Evolutionary conservation across 2,888 invertebrate genomes (phyloP).

Genomic region (Lucinisca nassula): DNA sequence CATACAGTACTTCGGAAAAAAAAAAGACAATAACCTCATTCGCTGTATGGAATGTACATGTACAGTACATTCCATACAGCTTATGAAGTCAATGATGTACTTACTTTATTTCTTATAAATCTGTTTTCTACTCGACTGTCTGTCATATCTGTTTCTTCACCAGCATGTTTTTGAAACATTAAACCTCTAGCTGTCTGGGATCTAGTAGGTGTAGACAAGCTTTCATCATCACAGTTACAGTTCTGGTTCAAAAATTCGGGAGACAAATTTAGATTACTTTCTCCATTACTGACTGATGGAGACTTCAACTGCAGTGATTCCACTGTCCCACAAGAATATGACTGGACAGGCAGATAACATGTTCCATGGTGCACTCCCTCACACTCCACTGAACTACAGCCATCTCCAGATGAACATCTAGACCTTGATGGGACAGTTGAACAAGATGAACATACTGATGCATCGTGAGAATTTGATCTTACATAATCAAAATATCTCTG

Average conservation of each 20-base stretch:
- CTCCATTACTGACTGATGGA: background rate
- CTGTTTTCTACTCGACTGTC: background rate
- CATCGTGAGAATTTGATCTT: background rate
- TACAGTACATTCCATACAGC: no score
- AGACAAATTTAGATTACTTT: background rate
- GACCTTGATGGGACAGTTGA: slow-evolving; percentile 27
- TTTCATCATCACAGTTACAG: background rate
- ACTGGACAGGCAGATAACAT: background rate
- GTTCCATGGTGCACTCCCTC: background rate
- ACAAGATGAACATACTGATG: slow-evolving; percentile 29
- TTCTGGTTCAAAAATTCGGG: background rate
- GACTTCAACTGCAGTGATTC: background rate
- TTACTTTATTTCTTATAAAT: background rate
- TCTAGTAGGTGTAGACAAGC: background rate
- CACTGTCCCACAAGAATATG: background rate
- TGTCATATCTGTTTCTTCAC: background rate
- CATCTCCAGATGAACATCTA: slow-evolving; percentile 41
- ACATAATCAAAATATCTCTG: background rate
- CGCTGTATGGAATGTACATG: no score
- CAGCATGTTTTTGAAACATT: background rate
- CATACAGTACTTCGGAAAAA: no score
- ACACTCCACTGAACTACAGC: slow-evolving; percentile 32
- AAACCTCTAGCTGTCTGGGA: background rate
- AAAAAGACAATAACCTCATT: no score
- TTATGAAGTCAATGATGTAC: no score